These are phyloP conservation scores for Sebastes matsubarae DNA, from an alignment of 2,797 vertebrate genomes.

Conservation along the genomic window DNA sequence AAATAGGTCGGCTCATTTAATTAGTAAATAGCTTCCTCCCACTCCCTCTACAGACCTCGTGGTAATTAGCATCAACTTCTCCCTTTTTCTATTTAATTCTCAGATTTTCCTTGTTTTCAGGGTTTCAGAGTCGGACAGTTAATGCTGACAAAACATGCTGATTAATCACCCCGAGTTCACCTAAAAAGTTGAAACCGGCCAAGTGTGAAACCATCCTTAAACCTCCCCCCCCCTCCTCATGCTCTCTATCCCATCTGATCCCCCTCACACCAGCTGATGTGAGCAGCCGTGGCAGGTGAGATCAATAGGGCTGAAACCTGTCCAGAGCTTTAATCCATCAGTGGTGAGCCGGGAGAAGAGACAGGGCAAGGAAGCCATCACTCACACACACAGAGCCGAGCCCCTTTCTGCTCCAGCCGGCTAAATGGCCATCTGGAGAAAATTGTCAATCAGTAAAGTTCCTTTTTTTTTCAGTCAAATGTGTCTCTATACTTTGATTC, in stretches of 20 bases:
- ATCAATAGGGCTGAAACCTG: slow-evolving; percentile 79
- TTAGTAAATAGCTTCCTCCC: slow-evolving; percentile 25
- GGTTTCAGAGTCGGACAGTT: not conserved
- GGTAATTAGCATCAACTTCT: slow-evolving; percentile 14
- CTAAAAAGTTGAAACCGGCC: slow-evolving; percentile 13
- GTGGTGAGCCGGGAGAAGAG: slow-evolving; percentile 63
- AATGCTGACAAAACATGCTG: not conserved
- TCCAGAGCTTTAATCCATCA: slow-evolving; percentile 78
- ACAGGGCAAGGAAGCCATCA: slow-evolving; percentile 69
- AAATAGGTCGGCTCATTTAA: slow-evolving; percentile 29
- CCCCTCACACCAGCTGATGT: slow-evolving; percentile 52
- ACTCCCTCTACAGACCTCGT: slow-evolving; percentile 7
- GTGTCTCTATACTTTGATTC: not conserved
- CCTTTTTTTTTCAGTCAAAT: not conserved
- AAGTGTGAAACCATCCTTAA: slow-evolving; percentile 23
- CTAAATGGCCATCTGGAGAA: slow-evolving; percentile 64
- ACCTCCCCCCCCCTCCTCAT: not conserved
- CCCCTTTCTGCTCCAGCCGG: slow-evolving; percentile 30
- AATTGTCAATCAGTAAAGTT: slow-evolving; percentile 49
- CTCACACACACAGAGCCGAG: slow-evolving; percentile 38
- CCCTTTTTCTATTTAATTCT: slow-evolving; percentile 1
- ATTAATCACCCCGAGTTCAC: slow-evolving; percentile 21
- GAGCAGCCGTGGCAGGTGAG: slow-evolving; percentile 73
- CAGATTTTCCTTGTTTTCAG: not conserved
- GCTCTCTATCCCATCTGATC: slow-evolving; percentile 16